phyloP scores from a whole-genome alignment of 2,888 invertebrate genomes.

The Meloe dianella region DNA sequence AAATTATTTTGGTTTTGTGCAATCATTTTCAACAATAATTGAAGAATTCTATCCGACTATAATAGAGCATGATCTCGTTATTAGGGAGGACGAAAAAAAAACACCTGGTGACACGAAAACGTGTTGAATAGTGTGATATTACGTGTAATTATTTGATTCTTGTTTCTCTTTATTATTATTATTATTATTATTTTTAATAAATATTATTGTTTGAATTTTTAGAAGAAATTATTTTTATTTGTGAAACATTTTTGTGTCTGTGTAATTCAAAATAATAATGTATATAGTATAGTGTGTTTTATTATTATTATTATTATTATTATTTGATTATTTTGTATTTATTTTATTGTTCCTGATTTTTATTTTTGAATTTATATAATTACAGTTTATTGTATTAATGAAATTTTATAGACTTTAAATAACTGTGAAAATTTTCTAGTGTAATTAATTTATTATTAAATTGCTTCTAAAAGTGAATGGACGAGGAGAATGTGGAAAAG shows the following conservation, averaged over 20 bases:
- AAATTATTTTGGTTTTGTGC: slow-evolving; percentile 40
- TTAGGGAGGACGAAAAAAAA: slow-evolving; percentile 44
- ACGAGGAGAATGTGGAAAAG: background rate
- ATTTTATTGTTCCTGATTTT: slow-evolving; percentile 59
- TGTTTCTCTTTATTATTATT: slow-evolving; percentile 53
- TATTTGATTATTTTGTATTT: slow-evolving; percentile 55
- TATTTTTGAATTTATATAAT: slow-evolving; percentile 24
- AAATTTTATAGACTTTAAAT: slow-evolving; percentile 30
- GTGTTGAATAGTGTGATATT: slow-evolving; percentile 61
- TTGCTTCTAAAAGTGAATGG: slow-evolving; percentile 24
- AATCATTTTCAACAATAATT: slow-evolving; percentile 33
- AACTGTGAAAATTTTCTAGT: slow-evolving; percentile 40
- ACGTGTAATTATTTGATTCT: slow-evolving; percentile 59
- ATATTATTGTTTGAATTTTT: slow-evolving; percentile 54
- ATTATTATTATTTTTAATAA: slow-evolving; percentile 50
- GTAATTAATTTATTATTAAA: slow-evolving; percentile 40
- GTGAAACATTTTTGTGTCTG: slow-evolving; percentile 43
- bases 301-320: slow-evolving; percentile 27
- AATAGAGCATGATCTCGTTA: slow-evolving; percentile 58
- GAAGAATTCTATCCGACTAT: background rate
- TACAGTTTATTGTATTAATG: slow-evolving; percentile 33
- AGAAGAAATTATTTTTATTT: slow-evolving; percentile 53
- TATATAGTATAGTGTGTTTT: slow-evolving; percentile 52
- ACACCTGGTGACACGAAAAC: slow-evolving; percentile 55
- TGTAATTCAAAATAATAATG: slow-evolving; percentile 49